These are phyloP conservation scores for Mesorhabditis spiculigera DNA, from an alignment of 2,888 invertebrate species.

Conservation along the genomic window DNA sequence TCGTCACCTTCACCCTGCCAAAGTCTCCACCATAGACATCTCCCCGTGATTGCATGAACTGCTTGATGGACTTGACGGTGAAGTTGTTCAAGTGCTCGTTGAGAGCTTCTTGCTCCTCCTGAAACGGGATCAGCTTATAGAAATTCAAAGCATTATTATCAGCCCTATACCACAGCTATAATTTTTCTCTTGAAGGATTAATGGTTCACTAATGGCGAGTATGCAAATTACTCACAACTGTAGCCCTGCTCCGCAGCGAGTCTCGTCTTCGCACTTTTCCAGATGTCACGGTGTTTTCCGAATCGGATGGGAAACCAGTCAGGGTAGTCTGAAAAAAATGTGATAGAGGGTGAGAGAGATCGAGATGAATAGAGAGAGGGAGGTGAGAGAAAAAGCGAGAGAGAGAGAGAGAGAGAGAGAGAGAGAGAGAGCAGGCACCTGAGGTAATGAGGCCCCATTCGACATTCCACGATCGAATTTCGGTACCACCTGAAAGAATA, in stretches of 20 bases:
- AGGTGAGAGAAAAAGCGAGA: too few relatives aligned
- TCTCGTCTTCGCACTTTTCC: neutral
- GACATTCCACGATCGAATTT: too few relatives aligned
- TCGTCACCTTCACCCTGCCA: neutral
- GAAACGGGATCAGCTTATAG: neutral
- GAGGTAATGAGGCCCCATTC: too few relatives aligned
- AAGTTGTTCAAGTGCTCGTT: neutral
- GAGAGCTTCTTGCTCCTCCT: slow-evolving; percentile 2
- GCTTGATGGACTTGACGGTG: neutral
- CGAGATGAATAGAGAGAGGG: too few relatives aligned
- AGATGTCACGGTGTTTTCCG: neutral
- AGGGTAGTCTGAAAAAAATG: neutral
- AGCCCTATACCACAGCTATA: too few relatives aligned
- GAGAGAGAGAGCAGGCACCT: too few relatives aligned
- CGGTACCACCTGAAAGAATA: too few relatives aligned
- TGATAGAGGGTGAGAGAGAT: too few relatives aligned
- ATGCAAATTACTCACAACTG: slow-evolving; percentile 12
- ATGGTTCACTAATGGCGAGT: too few relatives aligned
- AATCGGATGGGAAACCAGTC: neutral
- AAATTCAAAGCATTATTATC: too few relatives aligned
- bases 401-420: too few relatives aligned
- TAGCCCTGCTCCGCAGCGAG: slow-evolving; percentile 12
- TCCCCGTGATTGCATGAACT: neutral
- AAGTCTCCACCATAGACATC: neutral
- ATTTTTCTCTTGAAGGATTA: too few relatives aligned